Conservation (phyloP, 2,888 invertebrate genomes). For the Chouioia cunea region DNA sequence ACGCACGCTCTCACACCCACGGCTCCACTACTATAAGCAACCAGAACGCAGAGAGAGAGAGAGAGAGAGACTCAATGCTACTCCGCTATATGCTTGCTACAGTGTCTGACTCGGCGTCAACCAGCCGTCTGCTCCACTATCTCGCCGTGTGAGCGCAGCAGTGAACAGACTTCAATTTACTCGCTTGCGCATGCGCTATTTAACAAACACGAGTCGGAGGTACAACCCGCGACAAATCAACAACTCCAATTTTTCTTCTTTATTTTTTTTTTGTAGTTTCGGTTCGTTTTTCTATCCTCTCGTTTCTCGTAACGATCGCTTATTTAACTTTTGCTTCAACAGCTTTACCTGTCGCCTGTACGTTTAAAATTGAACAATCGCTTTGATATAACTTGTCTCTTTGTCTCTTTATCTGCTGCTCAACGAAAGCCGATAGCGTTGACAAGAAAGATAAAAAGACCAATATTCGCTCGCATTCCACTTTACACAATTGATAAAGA, state of each 20-base stretch:
- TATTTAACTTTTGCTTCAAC: conserved; percentile 19
- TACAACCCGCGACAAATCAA: too few relatives aligned
- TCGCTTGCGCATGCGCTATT: conserved; percentile 21
- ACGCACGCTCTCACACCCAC: conserved; percentile 3
- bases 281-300: too few relatives aligned
- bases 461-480: too few relatives aligned
- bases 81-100: neutral
- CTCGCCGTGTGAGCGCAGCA: conserved; percentile 34
- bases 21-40: neutral
- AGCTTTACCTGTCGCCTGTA: neutral
- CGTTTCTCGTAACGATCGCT: conserved; percentile 1
- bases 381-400: too few relatives aligned
- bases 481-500: too few relatives aligned
- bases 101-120: too few relatives aligned
- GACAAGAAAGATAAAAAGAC: conserved; percentile 16
- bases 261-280: too few relatives aligned
- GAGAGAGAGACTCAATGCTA: too few relatives aligned
- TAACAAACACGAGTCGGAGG: neutral
- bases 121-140: neutral
- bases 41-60: neutral
- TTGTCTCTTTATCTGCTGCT: neutral
- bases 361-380: neutral
- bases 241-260: too few relatives aligned
- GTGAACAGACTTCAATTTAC: neutral
- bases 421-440: neutral